Percentiles rank a stretch among this genome's conserved stretches.
Evolutionary conservation across 2,113 vertebrate species (phyloP).

Genomic region (Brachyhypopomus gauderio): DNA sequence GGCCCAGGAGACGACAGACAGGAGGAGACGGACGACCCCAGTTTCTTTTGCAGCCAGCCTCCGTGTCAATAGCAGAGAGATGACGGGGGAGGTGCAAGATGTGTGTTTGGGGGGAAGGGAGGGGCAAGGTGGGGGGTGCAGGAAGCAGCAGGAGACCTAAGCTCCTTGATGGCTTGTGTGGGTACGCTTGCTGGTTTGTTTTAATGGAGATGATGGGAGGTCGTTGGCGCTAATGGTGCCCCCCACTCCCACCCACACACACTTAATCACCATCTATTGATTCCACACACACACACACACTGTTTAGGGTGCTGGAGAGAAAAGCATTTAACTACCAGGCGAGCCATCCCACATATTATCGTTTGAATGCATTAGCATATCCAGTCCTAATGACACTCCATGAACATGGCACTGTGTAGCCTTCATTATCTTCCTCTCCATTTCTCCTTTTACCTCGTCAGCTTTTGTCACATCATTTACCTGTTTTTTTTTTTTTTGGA

Average conservation of each 20-base stretch:
- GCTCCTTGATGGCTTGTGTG: neutral
- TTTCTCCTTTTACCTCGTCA: slow-evolving; percentile 44
- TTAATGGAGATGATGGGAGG: slow-evolving; percentile 13
- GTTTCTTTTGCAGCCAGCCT: slow-evolving; percentile 34
- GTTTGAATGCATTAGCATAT: slow-evolving; percentile 56
- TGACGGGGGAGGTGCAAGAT: neutral
- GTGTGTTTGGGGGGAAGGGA: neutral
- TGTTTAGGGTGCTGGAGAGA: slow-evolving; percentile 9
- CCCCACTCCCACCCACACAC: neutral
- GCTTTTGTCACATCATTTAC: neutral
- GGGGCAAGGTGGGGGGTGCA: too few species aligned
- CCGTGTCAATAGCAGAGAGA: slow-evolving; percentile 27
- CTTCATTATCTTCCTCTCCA: slow-evolving; percentile 51
- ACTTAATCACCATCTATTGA: slow-evolving; percentile 56
- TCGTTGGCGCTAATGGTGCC: slow-evolving; percentile 1
- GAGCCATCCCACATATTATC: slow-evolving; percentile 36
- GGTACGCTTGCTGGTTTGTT: neutral
- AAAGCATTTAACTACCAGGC: slow-evolving; percentile 53
- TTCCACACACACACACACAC: slow-evolving; percentile 34
- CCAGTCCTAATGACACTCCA: slow-evolving; percentile 10
- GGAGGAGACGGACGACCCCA: slow-evolving; percentile 38
- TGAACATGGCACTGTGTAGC: slow-evolving; percentile 41
- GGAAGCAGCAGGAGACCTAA: too few species aligned
- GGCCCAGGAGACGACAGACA: slow-evolving; percentile 13
- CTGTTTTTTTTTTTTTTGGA: neutral